phyloP scores from a whole-genome alignment of 2,113 vertebrate genomes.

The Bothrops jararaca region DNA sequence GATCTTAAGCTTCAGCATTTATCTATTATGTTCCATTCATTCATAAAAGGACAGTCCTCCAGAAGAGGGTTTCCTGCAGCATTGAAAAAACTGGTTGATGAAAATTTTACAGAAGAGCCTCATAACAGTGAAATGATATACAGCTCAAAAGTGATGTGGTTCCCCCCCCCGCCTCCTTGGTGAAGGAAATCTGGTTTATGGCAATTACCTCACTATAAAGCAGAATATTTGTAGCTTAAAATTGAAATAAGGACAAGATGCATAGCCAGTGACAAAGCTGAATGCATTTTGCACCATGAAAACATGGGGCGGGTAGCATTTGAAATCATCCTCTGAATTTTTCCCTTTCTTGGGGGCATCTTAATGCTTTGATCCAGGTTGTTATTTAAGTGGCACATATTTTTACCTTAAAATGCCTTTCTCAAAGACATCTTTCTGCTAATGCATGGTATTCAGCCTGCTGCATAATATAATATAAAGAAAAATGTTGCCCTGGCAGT shows the following conservation, averaged over 20 bases:
- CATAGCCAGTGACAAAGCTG: neutral
- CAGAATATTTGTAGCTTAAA: neutral
- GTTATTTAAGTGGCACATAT: neutral
- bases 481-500: slow-evolving; percentile 1
- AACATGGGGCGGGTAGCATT: neutral
- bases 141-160: neutral
- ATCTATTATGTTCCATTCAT: neutral
- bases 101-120: neutral
- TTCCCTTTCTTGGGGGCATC: too few species aligned
- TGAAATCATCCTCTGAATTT: neutral
- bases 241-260: neutral
- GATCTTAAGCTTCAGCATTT: neutral
- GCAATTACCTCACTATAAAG: neutral
- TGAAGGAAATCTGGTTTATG: neutral
- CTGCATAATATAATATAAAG: neutral
- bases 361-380: neutral
- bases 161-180: neutral
- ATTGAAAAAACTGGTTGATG: neutral
- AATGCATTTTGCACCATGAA: neutral
- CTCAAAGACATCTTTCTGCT: neutral
- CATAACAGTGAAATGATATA: neutral
- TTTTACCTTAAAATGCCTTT: too few species aligned
- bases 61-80: neutral
- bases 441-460: neutral
- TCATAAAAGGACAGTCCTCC: neutral